Evolutionary conservation across 1,140 invertebrate genomes (phyloP).

Genomic region (Drosophila kepulauana): DNA sequence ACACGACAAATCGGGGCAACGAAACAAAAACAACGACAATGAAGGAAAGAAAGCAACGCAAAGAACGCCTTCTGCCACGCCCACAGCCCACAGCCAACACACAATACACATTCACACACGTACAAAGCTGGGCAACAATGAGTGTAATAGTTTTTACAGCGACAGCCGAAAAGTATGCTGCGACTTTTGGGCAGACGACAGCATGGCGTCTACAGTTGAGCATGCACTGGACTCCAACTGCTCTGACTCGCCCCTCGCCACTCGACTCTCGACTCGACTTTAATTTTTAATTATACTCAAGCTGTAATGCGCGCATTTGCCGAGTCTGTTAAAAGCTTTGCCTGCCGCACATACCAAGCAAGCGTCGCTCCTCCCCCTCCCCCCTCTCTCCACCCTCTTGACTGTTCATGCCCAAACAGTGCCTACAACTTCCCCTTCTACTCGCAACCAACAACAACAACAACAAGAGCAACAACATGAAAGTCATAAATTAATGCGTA

Average conservation of each 20-base stretch:
- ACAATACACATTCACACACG: not conserved
- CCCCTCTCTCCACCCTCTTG: not conserved
- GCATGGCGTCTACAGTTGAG: constrained; percentile 72
- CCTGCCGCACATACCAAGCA: constrained; percentile 14
- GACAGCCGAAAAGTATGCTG: constrained; percentile 74
- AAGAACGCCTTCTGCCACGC: constrained; percentile 10
- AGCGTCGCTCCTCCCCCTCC: not conserved
- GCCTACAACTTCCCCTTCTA: not conserved
- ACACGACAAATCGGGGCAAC: constrained; percentile 42
- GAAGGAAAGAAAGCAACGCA: not conserved
- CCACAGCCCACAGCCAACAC: not conserved
- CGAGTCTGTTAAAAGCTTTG: constrained; percentile 68
- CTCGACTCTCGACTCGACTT: constrained; percentile 19
- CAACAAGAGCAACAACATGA: constrained; percentile 15
- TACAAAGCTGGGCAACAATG: constrained; percentile 26
- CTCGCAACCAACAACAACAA: constrained; percentile 31
- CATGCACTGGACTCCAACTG: constrained; percentile 26
- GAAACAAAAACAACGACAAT: constrained; percentile 15
- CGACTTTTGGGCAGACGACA: constrained; percentile 68
- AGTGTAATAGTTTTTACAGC: constrained; percentile 74
- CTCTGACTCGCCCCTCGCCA: not conserved
- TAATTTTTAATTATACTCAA: constrained; percentile 66
- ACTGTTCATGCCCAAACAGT: too few relatives aligned
- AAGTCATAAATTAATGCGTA: constrained; percentile 82
- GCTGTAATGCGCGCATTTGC: constrained; percentile 32